Evolutionary conservation across 2,797 vertebrate species (phyloP), one percentile per base, ranked within the genome.

Genomic region (Antrozous pallidus): DNA sequence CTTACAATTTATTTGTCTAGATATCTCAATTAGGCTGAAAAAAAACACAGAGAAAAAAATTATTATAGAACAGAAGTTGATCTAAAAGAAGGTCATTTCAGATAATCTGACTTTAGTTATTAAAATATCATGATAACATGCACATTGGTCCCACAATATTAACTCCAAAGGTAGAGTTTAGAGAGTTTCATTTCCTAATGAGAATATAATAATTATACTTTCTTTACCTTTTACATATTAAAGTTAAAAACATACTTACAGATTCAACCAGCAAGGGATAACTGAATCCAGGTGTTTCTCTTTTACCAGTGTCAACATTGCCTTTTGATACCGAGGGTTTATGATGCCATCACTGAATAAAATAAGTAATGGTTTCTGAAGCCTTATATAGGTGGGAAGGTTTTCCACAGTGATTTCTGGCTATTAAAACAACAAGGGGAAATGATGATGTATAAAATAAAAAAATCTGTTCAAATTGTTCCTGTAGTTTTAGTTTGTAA

Each of bases 401-500:
- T 98, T 99, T 88, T 98, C 98, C 96, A 99, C 98, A 0, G 98
- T 99, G 96, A 99, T 97, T 97, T 99, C 99, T 20, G 99, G 99
- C 99, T 99, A 97, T 22, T 75, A 79, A 54, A 93, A 77, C 51
- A 93, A 73, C 31, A 16, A 77, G 9, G 5, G 33, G 8, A 20
- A 40, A 79, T 17, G 6, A 77, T n/a, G 12, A 74, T n/a, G 36
- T 6, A 94, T 45, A 88, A 70, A 89, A 67, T 1, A 94, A 38
- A 94, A 82, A 91, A 91, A 28, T 79, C 80, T 26, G 9, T 49
- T 93, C 80, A 94, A 91, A 77, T 89, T 42, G 33, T 28, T 91
- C 28, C 31, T 63, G 2, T 1, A 73, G 89, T 75, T 86, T 92
- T 86, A 96, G 54, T 91, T 89, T 71, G 24, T 58, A 95, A 70